Evolutionary conservation across 2,888 invertebrate species (phyloP).

Genomic region (Cryptophagus acutangulus): DNA sequence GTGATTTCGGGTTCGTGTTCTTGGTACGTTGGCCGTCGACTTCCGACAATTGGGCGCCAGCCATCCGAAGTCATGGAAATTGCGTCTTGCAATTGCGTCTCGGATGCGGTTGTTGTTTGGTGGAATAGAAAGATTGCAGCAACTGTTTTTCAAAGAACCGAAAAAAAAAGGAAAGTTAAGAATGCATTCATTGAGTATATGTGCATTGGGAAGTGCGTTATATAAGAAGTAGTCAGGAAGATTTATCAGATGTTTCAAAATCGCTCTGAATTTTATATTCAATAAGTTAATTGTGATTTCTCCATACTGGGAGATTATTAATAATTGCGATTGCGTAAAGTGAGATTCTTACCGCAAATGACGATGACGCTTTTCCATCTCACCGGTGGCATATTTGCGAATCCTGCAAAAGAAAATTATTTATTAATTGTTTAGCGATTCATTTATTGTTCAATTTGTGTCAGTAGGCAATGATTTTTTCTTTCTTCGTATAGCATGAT

Average conservation of each 20-base stretch:
- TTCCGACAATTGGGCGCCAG: slow-evolving; percentile 58
- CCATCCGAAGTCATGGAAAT: slow-evolving; percentile 55
- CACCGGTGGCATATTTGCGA: slow-evolving; percentile 35
- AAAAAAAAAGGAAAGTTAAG: too few species aligned
- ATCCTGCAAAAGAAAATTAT: slow-evolving; percentile 15
- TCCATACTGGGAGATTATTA: too few species aligned
- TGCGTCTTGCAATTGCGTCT: slow-evolving; percentile 35
- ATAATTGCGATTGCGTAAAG: too few species aligned
- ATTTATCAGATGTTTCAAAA: too few species aligned
- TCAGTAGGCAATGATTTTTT: not conserved
- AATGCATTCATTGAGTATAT: too few species aligned
- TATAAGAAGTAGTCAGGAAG: too few species aligned
- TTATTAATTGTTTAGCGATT: not conserved
- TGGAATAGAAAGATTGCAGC: slow-evolving; percentile 22
- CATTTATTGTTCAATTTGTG: not conserved
- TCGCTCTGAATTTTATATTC: too few species aligned
- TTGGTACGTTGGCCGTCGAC: slow-evolving; percentile 19
- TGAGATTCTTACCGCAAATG: slow-evolving; percentile 2
- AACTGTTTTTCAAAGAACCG: too few species aligned
- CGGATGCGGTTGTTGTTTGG: slow-evolving; percentile 22
- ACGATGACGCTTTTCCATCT: slow-evolving; percentile 32
- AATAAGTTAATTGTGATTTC: too few species aligned
- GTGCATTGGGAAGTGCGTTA: too few species aligned
- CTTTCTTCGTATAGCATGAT: not conserved
- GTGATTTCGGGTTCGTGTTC: slow-evolving; percentile 32